Percentiles rank a stretch among this genome's conserved stretches.
phyloP scores from a whole-genome alignment of 2,888 invertebrate genomes.

The Drosophila parthenogenetica region DNA sequence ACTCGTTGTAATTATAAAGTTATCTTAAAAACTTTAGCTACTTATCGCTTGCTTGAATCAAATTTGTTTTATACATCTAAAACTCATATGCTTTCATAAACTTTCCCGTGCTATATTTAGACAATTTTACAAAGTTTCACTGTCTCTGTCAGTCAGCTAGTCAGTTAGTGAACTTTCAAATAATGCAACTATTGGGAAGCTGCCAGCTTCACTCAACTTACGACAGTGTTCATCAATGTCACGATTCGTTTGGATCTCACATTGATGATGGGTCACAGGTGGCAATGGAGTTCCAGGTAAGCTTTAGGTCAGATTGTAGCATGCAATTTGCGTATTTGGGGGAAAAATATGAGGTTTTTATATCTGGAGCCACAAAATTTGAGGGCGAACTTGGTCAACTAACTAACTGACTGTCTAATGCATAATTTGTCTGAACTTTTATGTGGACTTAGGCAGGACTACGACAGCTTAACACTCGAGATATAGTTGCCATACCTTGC shows the following conservation, averaged over 20 bases:
- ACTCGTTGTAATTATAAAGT: neutral
- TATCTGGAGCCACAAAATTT: slow-evolving; percentile 43
- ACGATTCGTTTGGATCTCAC: slow-evolving; percentile 21
- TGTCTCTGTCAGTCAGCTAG: slow-evolving; percentile 6
- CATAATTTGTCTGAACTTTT: slow-evolving; percentile 80
- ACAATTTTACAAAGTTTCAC: slow-evolving; percentile 21
- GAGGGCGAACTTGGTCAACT: slow-evolving; percentile 42
- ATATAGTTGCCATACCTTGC: slow-evolving; percentile 22
- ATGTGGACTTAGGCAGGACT: slow-evolving; percentile 35
- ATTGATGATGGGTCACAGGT: neutral
- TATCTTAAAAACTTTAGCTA: neutral
- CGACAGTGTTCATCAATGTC: slow-evolving; percentile 49
- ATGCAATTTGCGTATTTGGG: slow-evolving; percentile 49
- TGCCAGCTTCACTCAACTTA: slow-evolving; percentile 52
- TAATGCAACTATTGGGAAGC: slow-evolving; percentile 61
- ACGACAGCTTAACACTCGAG: slow-evolving; percentile 42
- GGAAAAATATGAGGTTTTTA: slow-evolving; percentile 47
- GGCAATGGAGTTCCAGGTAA: slow-evolving; percentile 12
- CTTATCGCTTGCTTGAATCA: slow-evolving; percentile 18
- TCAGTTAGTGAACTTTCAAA: slow-evolving; percentile 32
- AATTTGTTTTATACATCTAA: slow-evolving; percentile 16
- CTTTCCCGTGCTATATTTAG: slow-evolving; percentile 54
- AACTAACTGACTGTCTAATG: slow-evolving; percentile 76
- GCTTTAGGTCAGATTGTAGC: slow-evolving; percentile 11
- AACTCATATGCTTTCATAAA: slow-evolving; percentile 38